Conservation (phyloP, 1,140 invertebrate species). For the Drosophila melanica region DNA sequence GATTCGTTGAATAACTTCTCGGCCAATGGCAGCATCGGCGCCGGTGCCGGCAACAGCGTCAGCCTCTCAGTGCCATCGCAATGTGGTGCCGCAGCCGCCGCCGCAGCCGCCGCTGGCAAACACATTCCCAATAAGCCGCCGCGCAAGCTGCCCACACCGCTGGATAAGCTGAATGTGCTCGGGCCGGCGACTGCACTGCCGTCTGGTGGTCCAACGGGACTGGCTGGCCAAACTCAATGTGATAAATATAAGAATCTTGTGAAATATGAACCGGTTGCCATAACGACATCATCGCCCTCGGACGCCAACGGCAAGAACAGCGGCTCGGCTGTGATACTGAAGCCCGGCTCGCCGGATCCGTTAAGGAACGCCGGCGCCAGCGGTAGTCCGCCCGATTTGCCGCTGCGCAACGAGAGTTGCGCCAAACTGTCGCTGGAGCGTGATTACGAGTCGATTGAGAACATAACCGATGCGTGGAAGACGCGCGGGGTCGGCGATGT, state of each 20-base stretch:
- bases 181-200: background rate
- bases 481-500: constrained; percentile 90
- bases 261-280: constrained; percentile 80
- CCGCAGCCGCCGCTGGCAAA: constrained; percentile 38
- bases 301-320: constrained; percentile 55
- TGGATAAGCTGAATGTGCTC: constrained; percentile 33
- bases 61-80: constrained; percentile 52
- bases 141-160: constrained; percentile 63
- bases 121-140: constrained; percentile 82
- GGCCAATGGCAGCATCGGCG: constrained; percentile 27
- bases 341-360: constrained; percentile 59
- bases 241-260: constrained; percentile 78
- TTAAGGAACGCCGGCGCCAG: background rate
- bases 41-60: constrained; percentile 39
- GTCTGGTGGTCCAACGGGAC: background rate
- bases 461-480: constrained; percentile 89
- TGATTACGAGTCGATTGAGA: constrained; percentile 83
- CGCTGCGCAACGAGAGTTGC: constrained; percentile 46
- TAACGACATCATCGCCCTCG: constrained; percentile 76
- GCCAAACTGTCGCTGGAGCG: constrained; percentile 47
- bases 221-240: constrained; percentile 58
- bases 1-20: constrained; percentile 78
- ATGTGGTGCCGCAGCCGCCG: constrained; percentile 37
- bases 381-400: background rate
- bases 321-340: constrained; percentile 71